Evolutionary conservation across 2,797 vertebrate genomes (phyloP).

Genomic region (Bovichtus diacanthus): DNA sequence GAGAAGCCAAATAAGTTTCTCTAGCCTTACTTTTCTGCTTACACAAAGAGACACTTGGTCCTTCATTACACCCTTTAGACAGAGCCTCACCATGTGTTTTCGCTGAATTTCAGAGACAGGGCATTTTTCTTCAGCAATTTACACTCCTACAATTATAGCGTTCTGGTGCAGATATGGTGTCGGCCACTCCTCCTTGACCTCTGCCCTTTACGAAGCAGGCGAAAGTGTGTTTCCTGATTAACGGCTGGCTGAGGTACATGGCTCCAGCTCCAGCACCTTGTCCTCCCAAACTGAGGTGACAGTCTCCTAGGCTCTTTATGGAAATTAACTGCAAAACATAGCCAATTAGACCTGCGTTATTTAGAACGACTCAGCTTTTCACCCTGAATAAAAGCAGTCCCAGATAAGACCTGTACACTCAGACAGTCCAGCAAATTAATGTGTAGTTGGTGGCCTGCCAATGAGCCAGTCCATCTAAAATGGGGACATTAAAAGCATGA

Average conservation of each 20-base stretch:
- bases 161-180: conserved; percentile 83
- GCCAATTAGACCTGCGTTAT: conserved; percentile 88
- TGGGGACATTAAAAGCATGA: conserved; percentile 65
- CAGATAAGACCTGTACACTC: conserved; percentile 72
- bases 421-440: conserved; percentile 81
- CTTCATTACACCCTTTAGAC: conserved; percentile 69
- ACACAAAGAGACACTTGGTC: conserved; percentile 63
- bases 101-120: conserved; percentile 71
- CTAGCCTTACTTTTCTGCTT: conserved; percentile 61
- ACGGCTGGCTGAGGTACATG: conserved; percentile 73
- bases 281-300: conserved; percentile 82
- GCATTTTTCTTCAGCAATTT: conserved; percentile 82
- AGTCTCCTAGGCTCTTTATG: conserved; percentile 85
- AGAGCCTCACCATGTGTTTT: conserved; percentile 59
- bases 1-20: conserved; percentile 42
- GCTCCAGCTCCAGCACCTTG: conserved; percentile 74
- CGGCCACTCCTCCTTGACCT: conserved; percentile 84
- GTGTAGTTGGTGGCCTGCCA: conserved; percentile 81
- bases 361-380: conserved; percentile 84
- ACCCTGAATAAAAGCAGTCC: conserved; percentile 79
- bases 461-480: conserved; percentile 68
- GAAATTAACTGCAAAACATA: conserved; percentile 87
- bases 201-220: conserved; percentile 77
- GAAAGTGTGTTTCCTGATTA: conserved; percentile 87
- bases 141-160: conserved; percentile 83